Conservation (phyloP, 2,113 vertebrate genomes). For the Silurus asotus region DNA sequence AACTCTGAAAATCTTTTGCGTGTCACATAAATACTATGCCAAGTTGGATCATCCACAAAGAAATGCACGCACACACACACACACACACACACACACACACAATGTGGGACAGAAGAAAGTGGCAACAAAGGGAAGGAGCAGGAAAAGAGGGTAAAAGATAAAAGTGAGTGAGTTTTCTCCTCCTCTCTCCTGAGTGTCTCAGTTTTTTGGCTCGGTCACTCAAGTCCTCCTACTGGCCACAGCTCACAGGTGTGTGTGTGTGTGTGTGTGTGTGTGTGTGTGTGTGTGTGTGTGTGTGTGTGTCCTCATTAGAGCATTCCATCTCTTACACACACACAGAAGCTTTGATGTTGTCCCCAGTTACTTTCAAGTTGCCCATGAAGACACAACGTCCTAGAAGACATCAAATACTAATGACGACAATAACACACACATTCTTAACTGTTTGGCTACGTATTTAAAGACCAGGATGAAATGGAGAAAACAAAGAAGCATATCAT, state of each 20-base stretch:
- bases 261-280: conserved; percentile 2
- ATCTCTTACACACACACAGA: background rate
- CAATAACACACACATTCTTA: background rate
- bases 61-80: background rate
- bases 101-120: conserved; percentile 44
- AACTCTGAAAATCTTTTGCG: background rate
- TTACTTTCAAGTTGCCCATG: conserved; percentile 27
- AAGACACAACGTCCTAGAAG: conserved; percentile 30
- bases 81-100: conserved; percentile 21
- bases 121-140: conserved; percentile 39
- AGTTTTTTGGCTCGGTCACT: conserved; percentile 48
- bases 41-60: conserved; percentile 54
- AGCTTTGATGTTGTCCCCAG: conserved; percentile 46
- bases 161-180: conserved; percentile 40
- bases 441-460: too few relatives aligned
- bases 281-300: too few relatives aligned
- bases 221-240: conserved; percentile 48
- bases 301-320: conserved; percentile 21
- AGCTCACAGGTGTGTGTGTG: conserved; percentile 43
- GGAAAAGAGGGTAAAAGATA: conserved; percentile 44
- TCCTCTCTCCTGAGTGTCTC: conserved; percentile 30
- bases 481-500: too few relatives aligned
- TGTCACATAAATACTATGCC: conserved; percentile 35
- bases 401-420: conserved; percentile 34
- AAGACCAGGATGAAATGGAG: too few relatives aligned